Evolutionary conservation across 2,797 vertebrate genomes (phyloP).

Genomic region (Enteromius thamalakanensis): DNA sequence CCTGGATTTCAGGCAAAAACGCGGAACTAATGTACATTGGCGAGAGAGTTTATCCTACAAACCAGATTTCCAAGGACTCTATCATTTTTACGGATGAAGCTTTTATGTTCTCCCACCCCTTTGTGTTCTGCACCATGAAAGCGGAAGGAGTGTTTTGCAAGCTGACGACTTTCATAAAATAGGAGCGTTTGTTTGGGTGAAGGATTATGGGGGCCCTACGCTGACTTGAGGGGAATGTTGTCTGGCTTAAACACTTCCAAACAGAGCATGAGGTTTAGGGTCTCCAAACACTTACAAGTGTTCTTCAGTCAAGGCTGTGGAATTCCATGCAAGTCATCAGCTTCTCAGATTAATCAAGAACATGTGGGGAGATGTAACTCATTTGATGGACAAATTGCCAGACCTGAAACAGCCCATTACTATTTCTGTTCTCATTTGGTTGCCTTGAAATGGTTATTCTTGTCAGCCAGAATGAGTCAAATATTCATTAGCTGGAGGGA

Average conservation of each 20-base stretch:
- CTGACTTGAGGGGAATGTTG: conserved; percentile 24
- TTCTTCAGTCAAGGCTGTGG: conserved; percentile 15
- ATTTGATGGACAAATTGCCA: conserved; percentile 44
- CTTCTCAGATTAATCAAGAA: conserved; percentile 26
- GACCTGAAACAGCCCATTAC: conserved; percentile 21
- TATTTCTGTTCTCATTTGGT: conserved; percentile 24
- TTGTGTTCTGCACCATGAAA: conserved; percentile 4
- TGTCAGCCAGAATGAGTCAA: conserved; percentile 8
- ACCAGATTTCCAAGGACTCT: conserved; percentile 10
- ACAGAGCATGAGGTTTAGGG: conserved; percentile 10
- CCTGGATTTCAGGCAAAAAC: conserved; percentile 21
- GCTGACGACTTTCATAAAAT: conserved; percentile 1
- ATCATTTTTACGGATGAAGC: neutral
- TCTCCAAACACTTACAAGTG: conserved; percentile 34
- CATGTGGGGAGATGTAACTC: conserved; percentile 26
- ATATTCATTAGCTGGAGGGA: neutral
- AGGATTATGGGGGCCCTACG: neutral
- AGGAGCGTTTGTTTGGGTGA: conserved; percentile 18
- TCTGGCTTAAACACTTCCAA: conserved; percentile 2
- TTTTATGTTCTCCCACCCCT: conserved; percentile 1
- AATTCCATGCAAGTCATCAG: conserved; percentile 31
- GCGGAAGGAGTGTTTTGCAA: conserved; percentile 6
- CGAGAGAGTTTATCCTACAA: conserved; percentile 23
- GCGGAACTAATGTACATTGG: conserved; percentile 29
- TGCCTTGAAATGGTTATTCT: conserved; percentile 21